Base-by-base conservation (phyloP, 2,113 vertebrate genomes). In the Bucco capensis region DNA sequence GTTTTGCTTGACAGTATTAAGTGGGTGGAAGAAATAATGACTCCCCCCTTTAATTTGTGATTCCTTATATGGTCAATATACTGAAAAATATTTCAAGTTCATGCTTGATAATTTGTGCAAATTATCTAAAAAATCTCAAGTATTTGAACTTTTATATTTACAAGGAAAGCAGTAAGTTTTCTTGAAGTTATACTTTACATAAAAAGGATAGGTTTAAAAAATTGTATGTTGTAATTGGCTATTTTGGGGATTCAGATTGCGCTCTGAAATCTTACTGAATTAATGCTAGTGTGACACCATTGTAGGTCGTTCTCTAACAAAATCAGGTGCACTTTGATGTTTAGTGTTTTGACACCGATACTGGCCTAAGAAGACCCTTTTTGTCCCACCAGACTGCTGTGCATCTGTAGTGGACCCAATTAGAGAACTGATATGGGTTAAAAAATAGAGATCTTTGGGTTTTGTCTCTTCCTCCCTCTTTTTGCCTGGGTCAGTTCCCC, bases 31-130 rank as follows among this genome's bases (percentile, higher is more conserved):
- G 82, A 67, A 72, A 56, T 19, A 50, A n/a, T 30, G 40, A 40
- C 35, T 83, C 24, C 53, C 33, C 16, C 3, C 7, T 74, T 19
- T 66, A 49, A 85, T 87, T 82, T 80, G 31, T 64, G 17, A 25
- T 51, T 91, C 85, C 57, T 91, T 71, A 60, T 83, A 53, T 80
- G 53, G 76, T 64, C 22, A 40, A 37, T 35, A 51, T 15, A 9
- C 40, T 57, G 73, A 71, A 74, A 93, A 83, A 53, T 58, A 76
- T 76, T 94, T 72, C 11, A 87, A 82, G 44, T 82, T 91, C 88
- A 31, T 83, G 54, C 56, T 88, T 65, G n/a, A n/a, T n/a, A n/a
- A n/a, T n/a, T n/a, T n/a, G 83, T 50, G 35, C 60, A 90, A 77
- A 66, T 92, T 73, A 62, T 83, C 38, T 75, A 9, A 88, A 89